Evolutionary conservation across 2,113 vertebrate species (phyloP), one percentile per base, ranked within the genome.

Genomic region (Muntiacus reevesi): DNA sequence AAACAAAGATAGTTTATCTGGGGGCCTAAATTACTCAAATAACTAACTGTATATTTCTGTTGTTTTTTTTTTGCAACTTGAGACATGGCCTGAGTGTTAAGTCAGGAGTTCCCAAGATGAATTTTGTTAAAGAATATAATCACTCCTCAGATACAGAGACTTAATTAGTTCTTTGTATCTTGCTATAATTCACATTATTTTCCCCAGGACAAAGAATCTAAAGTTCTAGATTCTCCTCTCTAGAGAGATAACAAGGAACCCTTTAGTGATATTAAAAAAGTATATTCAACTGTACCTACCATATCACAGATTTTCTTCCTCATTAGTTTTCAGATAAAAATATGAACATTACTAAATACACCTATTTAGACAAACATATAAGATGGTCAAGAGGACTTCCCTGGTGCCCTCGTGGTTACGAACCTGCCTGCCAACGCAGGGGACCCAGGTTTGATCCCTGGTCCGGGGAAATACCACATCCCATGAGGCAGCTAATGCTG

Each of bases 161-260:
- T 82, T 95, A 14, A 83, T 97, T 92, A 82, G 59, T 93, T 94
- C 19, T 91, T 90, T 25, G 89, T 36, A 67, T 59, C 43, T 93
- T 96, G n/a, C 78, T 71, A 19, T 57, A 91, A 57, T 95, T 93
- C 78, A 78, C 40, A 82, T 94, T 93, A 62, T 86, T 92, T 97
- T 92, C 54, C 27, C 89, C 19, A 87, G 60, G 47, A 91, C 40
- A 59, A 93, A 89, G 60, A 89, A 82, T 40, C 36, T 93, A 50
- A 85, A 91, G 17, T 96, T 91, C 28, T 91, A 40, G 17, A 89
- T 79, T 95, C 28, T 45, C 23, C 43, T 97, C 28, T 59, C 40
- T 87, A 67, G 40, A 93, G 87, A 71, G 62, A 5, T 36, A 45
- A 71, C 15, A 86, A 45, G 12, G 25, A 79, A 5, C 33, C 40